Evolutionary conservation across 1,140 invertebrate genomes (phyloP), one percentile per base, ranked within the genome.

Genomic region (Psix sp.): DNA sequence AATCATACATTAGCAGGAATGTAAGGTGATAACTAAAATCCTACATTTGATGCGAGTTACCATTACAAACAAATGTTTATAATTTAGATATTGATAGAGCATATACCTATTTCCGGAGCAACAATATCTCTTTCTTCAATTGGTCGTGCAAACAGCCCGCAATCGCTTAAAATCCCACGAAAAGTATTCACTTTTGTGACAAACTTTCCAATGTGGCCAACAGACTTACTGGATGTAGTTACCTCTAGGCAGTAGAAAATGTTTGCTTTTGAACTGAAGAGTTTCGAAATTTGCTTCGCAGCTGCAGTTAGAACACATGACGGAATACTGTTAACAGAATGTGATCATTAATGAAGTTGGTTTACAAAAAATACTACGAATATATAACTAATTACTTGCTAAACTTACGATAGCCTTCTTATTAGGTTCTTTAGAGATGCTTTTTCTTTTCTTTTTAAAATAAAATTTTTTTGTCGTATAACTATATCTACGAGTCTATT

Each of bases 381-480:
- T 24, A 9, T 9, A 9, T 5, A 9, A 24, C 21, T 9, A 24
- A 24, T 24, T 24, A 5, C 4, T 24, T 24, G 4, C 9, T 24
- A 38, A 13, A 3, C 29, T 38, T 38, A 16, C 35, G 15, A 38
- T n/a, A 15, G 11, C 20, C 15, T 38, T 38, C 15, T 38, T 38
- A 38, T 5, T 4, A 14, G 29, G n/a, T 33, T 33, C 15, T 18
- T 9, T 13, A 10, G 1, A 35, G n/a, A 5, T 15, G 31, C 3
- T 26, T 29, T 48, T 35, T 33, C 10, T 48, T 14, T 17, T 48
- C 17, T 10, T 18, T 35, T 11, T 5, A 35, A 13, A 35, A 48
- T 48, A 13, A 11, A 10, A 0, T 35, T 16, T 4, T 35, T 29
- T 13, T 48, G 29, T 26, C 13, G 2, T 2, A 45, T 31, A 16